phyloP scores from a whole-genome alignment of 2,113 vertebrate genomes.

The Delphinapterus leucas region DNA sequence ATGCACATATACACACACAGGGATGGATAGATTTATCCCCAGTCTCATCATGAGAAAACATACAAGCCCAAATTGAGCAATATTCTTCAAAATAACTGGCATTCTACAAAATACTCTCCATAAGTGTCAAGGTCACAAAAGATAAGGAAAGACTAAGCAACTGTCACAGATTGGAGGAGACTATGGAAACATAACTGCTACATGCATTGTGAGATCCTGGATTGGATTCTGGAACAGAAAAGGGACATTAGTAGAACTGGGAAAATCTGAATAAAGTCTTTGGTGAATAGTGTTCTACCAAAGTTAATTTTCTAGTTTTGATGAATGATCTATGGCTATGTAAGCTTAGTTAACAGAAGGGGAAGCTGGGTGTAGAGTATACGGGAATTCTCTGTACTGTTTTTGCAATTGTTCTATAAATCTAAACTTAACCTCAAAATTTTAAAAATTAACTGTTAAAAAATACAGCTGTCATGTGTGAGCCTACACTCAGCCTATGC shows the following conservation, averaged over 20 bases:
- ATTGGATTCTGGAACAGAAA: background rate
- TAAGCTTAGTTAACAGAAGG: background rate
- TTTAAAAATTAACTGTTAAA: background rate
- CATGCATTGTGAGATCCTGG: background rate
- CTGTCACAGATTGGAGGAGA: background rate
- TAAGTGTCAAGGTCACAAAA: background rate
- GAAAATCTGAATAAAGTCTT: background rate
- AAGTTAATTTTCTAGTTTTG: constrained; percentile 9
- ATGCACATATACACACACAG: background rate
- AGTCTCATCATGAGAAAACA: background rate
- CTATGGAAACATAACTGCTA: background rate
- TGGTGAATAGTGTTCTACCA: background rate
- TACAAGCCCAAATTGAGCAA: background rate
- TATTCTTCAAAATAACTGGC: background rate
- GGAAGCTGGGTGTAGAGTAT: background rate
- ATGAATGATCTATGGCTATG: background rate
- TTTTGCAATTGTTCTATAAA: background rate
- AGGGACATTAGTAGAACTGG: background rate
- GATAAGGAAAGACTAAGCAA: background rate
- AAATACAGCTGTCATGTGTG: background rate
- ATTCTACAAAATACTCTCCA: background rate
- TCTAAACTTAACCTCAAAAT: constrained; percentile 1
- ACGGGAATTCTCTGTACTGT: background rate
- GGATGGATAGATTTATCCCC: background rate
- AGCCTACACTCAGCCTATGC: background rate